phyloP scores from a whole-genome alignment of 2,113 vertebrate genomes.

The Salvelinus sp. region DNA sequence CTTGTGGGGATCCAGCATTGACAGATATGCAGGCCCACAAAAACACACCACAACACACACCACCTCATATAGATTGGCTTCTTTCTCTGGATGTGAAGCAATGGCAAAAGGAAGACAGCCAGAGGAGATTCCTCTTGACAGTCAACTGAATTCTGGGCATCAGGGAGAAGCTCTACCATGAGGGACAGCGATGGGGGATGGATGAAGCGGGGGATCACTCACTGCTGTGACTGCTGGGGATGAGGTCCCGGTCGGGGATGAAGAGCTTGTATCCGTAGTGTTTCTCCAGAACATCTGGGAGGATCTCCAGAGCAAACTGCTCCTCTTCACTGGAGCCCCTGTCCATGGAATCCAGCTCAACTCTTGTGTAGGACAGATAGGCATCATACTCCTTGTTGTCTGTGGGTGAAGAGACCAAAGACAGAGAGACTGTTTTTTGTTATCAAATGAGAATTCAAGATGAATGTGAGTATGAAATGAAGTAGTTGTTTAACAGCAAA shows the following conservation, averaged over 20 bases:
- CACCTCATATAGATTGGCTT: neutral
- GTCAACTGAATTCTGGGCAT: constrained; percentile 44
- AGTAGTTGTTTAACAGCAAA: too few relatives aligned
- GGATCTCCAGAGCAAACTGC: constrained; percentile 94
- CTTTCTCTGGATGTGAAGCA: too few relatives aligned
- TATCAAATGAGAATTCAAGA: neutral
- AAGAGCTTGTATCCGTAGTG: constrained; percentile 98
- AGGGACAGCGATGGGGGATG: neutral
- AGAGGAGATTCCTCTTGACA: constrained; percentile 50
- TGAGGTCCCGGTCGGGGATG: constrained; percentile 96
- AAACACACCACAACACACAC: neutral
- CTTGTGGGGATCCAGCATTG: neutral
- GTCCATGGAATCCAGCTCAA: constrained; percentile 91
- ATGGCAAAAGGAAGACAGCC: neutral
- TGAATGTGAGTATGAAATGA: neutral
- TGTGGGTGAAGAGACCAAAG: constrained; percentile 9
- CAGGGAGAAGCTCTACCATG: constrained; percentile 11
- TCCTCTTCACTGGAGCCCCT: constrained; percentile 92
- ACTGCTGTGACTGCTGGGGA: constrained; percentile 90
- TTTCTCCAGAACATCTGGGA: constrained; percentile 97
- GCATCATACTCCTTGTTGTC: constrained; percentile 95
- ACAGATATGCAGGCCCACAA: neutral
- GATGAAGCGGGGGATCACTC: constrained; percentile 65
- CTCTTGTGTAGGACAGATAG: constrained; percentile 98
- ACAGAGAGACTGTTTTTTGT: neutral